phyloP scores from a whole-genome alignment of 2,797 vertebrate species.

The Peromyscus eremicus region DNA sequence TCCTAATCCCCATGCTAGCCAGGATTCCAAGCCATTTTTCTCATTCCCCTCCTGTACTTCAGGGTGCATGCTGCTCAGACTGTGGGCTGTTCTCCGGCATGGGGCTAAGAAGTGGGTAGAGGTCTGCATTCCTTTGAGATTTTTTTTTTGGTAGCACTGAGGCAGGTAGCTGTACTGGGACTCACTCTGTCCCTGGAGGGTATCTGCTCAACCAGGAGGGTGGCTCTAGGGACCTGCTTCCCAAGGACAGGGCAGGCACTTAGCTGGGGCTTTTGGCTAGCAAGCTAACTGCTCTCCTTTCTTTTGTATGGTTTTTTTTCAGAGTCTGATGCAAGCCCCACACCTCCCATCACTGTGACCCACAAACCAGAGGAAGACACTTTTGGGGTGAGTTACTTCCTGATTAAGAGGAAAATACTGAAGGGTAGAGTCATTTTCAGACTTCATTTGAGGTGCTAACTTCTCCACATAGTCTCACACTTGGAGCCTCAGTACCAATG shows the following conservation, averaged over 20 bases:
- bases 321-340: constrained; percentile 90
- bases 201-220: background rate
- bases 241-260: background rate
- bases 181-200: background rate
- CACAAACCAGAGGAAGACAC: constrained; percentile 97
- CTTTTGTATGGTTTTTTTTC: constrained; percentile 84
- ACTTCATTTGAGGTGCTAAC: background rate
- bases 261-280: background rate
- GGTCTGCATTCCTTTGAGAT: background rate
- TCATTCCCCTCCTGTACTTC: background rate
- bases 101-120: accelerated
- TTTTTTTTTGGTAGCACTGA: background rate
- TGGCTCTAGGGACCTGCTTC: background rate
- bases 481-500: background rate
- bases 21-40: background rate
- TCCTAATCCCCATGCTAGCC: background rate
- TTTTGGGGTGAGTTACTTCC: constrained; percentile 94
- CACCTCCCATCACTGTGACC: constrained; percentile 92
- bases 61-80: background rate
- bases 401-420: background rate
- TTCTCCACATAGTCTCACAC: background rate
- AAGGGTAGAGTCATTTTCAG: background rate
- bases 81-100: background rate
- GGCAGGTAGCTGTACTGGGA: background rate
- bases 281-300: background rate